A percentile compares a stretch with the other conserved stretches of the same genome.
phyloP scores from a whole-genome alignment of 2,113 vertebrate species.

The Sphaerodactylus townsendi region DNA sequence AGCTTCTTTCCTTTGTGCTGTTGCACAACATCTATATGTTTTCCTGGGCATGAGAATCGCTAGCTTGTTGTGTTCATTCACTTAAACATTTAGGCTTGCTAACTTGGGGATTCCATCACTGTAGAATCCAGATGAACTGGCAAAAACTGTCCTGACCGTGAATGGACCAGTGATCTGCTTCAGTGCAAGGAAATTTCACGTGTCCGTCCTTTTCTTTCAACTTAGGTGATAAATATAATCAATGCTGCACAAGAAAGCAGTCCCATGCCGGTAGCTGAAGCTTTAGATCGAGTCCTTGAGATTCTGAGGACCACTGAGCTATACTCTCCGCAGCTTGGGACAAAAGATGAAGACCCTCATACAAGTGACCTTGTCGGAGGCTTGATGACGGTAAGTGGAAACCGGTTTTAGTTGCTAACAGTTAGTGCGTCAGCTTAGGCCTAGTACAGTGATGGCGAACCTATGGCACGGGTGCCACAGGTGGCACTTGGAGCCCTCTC shows the following conservation, averaged over 20 bases:
- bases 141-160: neutral
- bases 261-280: constrained; percentile 90
- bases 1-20: neutral
- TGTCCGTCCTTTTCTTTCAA: neutral
- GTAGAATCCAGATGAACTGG: no score
- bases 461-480: no score
- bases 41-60: neutral
- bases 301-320: constrained; percentile 95
- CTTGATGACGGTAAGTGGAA: constrained; percentile 89
- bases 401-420: neutral
- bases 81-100: neutral
- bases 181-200: neutral
- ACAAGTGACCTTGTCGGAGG: constrained; percentile 94
- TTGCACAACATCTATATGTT: fast-evolving
- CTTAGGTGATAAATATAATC: constrained; percentile 96
- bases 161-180: neutral
- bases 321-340: constrained; percentile 93
- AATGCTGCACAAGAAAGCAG: constrained; percentile 96
- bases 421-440: no score
- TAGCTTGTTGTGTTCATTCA: neutral
- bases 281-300: constrained; percentile 93
- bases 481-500: no score
- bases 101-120: neutral
- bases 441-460: no score
- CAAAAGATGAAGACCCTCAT: constrained; percentile 94